phyloP scores from a whole-genome alignment of 2,888 invertebrate species.

The Lochmaea capreae region DNA sequence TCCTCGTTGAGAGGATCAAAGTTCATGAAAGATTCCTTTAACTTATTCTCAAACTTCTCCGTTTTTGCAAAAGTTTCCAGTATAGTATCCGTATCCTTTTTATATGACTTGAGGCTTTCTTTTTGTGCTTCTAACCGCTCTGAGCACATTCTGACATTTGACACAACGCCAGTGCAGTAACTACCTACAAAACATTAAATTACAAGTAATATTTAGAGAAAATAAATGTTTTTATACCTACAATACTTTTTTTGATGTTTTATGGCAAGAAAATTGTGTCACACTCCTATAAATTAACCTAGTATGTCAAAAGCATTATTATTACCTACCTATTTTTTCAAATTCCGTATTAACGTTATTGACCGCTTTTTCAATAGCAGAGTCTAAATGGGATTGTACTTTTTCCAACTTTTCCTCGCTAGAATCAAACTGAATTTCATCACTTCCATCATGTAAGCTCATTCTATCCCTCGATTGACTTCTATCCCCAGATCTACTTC shows the following conservation, averaged over 20 bases:
- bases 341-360: constrained; percentile 53
- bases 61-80: constrained; percentile 68
- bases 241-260: too few species aligned
- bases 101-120: constrained; percentile 66
- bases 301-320: neutral
- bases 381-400: constrained; percentile 47
- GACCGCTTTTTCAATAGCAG: constrained; percentile 52
- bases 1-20: constrained; percentile 54
- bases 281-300: neutral
- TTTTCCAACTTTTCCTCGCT: constrained; percentile 43
- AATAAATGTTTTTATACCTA: too few species aligned
- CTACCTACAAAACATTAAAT: constrained; percentile 42
- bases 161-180: constrained; percentile 56
- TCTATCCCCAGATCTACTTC: neutral
- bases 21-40: constrained; percentile 56
- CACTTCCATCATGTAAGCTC: neutral
- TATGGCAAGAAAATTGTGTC: too few species aligned
- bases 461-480: neutral
- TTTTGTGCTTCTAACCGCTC: constrained; percentile 67
- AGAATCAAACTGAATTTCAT: constrained; percentile 25
- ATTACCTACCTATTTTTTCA: constrained; percentile 54
- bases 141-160: constrained; percentile 54
- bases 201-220: neutral
- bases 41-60: constrained; percentile 67
- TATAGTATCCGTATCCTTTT: constrained; percentile 67